These are phyloP conservation scores for Trachelipus rathkii DNA, from an alignment of 1,140 invertebrate genomes.

Conservation along the genomic window DNA sequence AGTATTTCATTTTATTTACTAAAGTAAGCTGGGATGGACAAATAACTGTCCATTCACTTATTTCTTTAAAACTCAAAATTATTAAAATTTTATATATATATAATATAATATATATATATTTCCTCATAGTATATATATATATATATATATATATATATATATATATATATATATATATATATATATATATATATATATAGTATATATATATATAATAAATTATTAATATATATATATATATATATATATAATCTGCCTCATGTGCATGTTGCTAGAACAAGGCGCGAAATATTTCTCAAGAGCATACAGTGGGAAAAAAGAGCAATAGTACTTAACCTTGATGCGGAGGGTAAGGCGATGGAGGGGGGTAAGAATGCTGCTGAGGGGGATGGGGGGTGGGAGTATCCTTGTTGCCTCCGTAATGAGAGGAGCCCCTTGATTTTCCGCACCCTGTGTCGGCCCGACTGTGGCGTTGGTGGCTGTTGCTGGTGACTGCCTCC, in stretches of 20 bases:
- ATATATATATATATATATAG: background rate
- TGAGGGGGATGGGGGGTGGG: background rate
- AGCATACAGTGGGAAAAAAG: background rate
- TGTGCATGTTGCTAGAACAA: too few species aligned
- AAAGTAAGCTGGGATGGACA: too few species aligned
- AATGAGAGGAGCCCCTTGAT: background rate
- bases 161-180: slow-evolving; percentile 15
- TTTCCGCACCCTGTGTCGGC: background rate
- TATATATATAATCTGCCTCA: too few species aligned
- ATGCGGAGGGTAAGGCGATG: slow-evolving; percentile 1
- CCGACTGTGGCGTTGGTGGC: background rate
- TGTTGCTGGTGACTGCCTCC: background rate
- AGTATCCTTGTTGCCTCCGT: background rate
- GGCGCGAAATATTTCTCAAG: too few species aligned
- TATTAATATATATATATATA: too few species aligned
- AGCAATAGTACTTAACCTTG: background rate
- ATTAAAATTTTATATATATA: slow-evolving; percentile 11
- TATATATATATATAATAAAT: too few species aligned
- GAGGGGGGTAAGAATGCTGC: background rate
- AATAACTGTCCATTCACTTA: too few species aligned
- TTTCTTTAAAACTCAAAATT: too few species aligned
- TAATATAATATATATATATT: slow-evolving; percentile 11
- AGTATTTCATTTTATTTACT: too few species aligned
- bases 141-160: slow-evolving; percentile 7
- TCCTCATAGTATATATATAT: too few species aligned